Evolutionary conservation across 1,140 invertebrate genomes (phyloP), one percentile per base, ranked within the genome.

Genomic region (Copidosoma floridanum): DNA sequence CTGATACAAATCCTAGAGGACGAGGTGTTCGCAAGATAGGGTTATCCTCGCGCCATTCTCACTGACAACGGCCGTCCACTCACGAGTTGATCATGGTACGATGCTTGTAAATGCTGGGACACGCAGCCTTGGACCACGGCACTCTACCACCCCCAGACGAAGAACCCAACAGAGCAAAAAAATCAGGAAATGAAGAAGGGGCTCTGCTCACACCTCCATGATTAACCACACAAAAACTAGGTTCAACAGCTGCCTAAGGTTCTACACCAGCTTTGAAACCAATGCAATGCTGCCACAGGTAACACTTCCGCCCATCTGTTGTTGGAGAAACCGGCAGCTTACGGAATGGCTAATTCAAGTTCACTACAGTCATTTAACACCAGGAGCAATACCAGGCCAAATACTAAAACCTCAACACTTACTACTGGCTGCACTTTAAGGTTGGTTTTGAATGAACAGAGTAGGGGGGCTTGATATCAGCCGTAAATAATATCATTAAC

Each of bases 41-140:
- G 68, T n/a, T 65, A 65, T 43, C 68, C 69, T 0, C 23, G 46
- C 6, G 47, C 50, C 2, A 40, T 74, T 8, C 61, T 72, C 0
- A 44, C 61, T 1, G 71, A 72, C 59, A 74, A 74, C 48, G 69
- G 68, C 0, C 63, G 57, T 1, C 63, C 71, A 27, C 71, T 74
- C 55, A 37, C 14, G 0, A 60, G 57, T 10, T 1, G 50, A n/a
- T 1, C 8, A n/a, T 65, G 59, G 60, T 5, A n/a, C 1, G 14
- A 40, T 4, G 51, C 55, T 2, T 55, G 64, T 18, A 1, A 63
- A 0, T 12, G 47, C 26, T 64, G 70, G 55, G 7, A 46, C 1
- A 21, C 43, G 1, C 6, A 53, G 6, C 27, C 6, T 6, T 68
- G 61, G 58, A 71, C 64, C 12, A 72, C 66, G 0, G 38, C 67